Percentiles rank a stretch among this genome's conserved stretches.
Evolutionary conservation across 2,113 vertebrate species (phyloP).

Genomic region (Elanoides forficatus): DNA sequence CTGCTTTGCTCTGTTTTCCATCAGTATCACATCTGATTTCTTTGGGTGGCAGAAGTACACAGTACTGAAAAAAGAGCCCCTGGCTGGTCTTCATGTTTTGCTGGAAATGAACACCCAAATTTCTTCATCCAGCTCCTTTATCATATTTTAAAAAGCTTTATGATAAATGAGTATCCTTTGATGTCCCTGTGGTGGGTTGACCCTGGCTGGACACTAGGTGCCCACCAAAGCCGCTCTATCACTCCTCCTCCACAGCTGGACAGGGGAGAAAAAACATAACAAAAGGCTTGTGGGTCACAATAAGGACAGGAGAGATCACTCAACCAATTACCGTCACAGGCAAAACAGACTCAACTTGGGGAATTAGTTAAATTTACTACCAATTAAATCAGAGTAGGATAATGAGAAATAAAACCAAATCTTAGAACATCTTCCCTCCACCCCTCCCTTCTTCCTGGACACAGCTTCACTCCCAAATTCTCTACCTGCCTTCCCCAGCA

Average conservation of each 20-base stretch:
- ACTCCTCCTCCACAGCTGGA: not conserved
- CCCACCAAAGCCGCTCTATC: accelerated
- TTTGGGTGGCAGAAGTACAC: not conserved
- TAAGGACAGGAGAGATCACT: not conserved
- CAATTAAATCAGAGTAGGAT: not conserved
- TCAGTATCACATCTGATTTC: not conserved
- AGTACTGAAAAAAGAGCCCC: not conserved
- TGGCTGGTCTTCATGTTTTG: not conserved
- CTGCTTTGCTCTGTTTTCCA: not conserved
- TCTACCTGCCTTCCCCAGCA: not conserved
- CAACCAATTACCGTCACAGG: not conserved
- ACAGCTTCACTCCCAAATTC: not conserved
- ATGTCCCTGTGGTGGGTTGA: not conserved
- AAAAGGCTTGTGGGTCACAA: accelerated
- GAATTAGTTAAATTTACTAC: not conserved
- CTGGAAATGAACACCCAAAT: not conserved
- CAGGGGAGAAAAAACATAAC: not conserved
- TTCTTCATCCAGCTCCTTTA: not conserved
- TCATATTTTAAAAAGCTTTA: not conserved
- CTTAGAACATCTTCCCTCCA: too few species aligned
- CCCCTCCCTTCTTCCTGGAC: not conserved
- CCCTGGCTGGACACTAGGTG: not conserved
- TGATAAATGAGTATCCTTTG: not conserved
- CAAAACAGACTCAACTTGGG: not conserved
- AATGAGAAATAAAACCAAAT: not conserved